A percentile compares a stretch with the other conserved stretches of the same genome.
Conservation (phyloP, 2,797 vertebrate genomes). For the Myotis planiceps region DNA sequence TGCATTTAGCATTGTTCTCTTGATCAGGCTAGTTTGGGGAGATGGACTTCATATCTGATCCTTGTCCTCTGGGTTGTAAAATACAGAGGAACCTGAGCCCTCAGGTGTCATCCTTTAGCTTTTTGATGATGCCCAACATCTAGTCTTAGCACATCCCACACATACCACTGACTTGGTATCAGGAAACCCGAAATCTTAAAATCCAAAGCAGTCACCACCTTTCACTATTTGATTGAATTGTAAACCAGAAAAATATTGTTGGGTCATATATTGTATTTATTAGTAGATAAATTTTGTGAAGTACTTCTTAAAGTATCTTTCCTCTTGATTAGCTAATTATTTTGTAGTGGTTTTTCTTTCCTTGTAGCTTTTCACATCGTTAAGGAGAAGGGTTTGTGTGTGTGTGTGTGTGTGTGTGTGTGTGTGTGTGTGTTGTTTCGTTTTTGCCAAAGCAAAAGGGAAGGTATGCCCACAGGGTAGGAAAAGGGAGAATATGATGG, state of each 20-base stretch:
- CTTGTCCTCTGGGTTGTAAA: neutral
- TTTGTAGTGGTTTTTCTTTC: neutral
- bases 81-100: neutral
- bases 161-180: neutral
- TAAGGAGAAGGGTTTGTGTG: neutral
- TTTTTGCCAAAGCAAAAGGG: conserved; percentile 4
- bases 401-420: too few relatives aligned
- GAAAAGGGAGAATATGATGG: neutral
- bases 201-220: neutral
- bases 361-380: neutral
- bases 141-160: neutral
- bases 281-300: neutral
- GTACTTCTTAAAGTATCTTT: neutral
- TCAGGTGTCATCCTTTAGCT: neutral
- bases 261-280: neutral
- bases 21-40: neutral
- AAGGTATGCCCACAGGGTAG: neutral
- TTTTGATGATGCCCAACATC: neutral
- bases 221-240: neutral
- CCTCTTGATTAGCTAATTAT: neutral
- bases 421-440: too few relatives aligned
- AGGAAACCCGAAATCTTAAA: neutral
- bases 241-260: neutral
- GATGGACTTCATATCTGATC: neutral
- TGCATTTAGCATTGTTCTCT: neutral